Percentiles rank a stretch among this genome's conserved stretches.
These are phyloP conservation scores for Grapholita molesta DNA, from an alignment of 1,140 invertebrate species.

Conservation along the genomic window DNA sequence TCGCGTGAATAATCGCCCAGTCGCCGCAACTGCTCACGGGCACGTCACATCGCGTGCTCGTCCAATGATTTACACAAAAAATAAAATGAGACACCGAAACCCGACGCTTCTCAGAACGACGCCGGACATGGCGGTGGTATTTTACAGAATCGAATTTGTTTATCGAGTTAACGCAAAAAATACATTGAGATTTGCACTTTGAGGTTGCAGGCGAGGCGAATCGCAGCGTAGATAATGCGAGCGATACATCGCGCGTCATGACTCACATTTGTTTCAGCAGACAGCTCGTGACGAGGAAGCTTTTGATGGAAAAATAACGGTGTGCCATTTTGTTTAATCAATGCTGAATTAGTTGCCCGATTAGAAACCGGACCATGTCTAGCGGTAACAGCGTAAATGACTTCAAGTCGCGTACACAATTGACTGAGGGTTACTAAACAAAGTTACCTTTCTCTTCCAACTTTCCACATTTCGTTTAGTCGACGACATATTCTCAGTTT, in stretches of 20 bases:
- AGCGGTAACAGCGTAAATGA: constrained; percentile 2
- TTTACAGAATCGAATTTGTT: constrained; percentile 21
- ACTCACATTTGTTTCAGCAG: constrained; percentile 2
- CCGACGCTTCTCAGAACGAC: constrained; percentile 37
- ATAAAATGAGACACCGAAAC: constrained; percentile 38
- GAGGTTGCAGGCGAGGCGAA: neutral
- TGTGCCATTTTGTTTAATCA: constrained; percentile 1
- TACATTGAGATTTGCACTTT: neutral
- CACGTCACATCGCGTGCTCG: constrained; percentile 59
- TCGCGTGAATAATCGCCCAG: constrained; percentile 48
- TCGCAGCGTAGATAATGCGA: neutral
- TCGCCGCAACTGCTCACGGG: constrained; percentile 40
- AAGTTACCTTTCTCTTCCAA: constrained; percentile 3
- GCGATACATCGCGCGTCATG: constrained; percentile 4
- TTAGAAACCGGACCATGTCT: neutral
- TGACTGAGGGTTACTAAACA: constrained; percentile 1
- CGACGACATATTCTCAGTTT: constrained; percentile 1
- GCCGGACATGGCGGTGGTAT: constrained; percentile 4
- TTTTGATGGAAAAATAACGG: constrained; percentile 5
- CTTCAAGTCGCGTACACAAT: neutral
- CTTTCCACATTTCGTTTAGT: constrained; percentile 14
- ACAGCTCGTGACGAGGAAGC: constrained; percentile 6
- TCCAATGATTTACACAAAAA: constrained; percentile 38
- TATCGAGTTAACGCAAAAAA: constrained; percentile 19
- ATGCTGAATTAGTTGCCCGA: neutral